phyloP scores from a whole-genome alignment of 2,797 vertebrate species.

The Odontamblyopus lacepedii region DNA sequence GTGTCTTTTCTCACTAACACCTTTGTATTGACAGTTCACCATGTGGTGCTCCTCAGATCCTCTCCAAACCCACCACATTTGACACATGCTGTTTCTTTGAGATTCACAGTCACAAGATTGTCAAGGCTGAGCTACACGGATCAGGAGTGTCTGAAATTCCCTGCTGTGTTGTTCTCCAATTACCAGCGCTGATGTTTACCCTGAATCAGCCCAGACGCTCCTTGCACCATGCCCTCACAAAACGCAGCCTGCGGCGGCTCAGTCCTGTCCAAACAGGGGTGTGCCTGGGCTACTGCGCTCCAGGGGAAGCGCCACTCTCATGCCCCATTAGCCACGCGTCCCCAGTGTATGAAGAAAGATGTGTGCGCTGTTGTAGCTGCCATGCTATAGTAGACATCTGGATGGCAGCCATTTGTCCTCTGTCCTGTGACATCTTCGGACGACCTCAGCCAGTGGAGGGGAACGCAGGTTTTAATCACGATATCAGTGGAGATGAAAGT shows the following conservation, averaged over 20 bases:
- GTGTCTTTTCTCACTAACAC: slow-evolving; percentile 5
- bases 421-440: slow-evolving; percentile 6
- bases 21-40: slow-evolving; percentile 12
- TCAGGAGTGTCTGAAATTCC: slow-evolving; percentile 62
- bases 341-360: slow-evolving; percentile 73
- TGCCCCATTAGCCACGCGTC: slow-evolving; percentile 70
- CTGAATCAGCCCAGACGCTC: slow-evolving; percentile 56
- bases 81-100: slow-evolving; percentile 23
- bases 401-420: slow-evolving; percentile 55
- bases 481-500: slow-evolving; percentile 15
- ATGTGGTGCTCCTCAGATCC: slow-evolving; percentile 20
- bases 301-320: slow-evolving; percentile 68
- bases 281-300: slow-evolving; percentile 62
- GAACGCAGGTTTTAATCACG: slow-evolving; percentile 48
- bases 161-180: slow-evolving; percentile 69
- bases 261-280: slow-evolving; percentile 59
- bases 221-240: slow-evolving; percentile 53
- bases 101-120: slow-evolving; percentile 42
- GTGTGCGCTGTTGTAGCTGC: slow-evolving; percentile 52
- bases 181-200: slow-evolving; percentile 67
- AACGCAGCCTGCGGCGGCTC: slow-evolving; percentile 52
- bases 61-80: slow-evolving; percentile 20
- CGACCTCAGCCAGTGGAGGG: slow-evolving; percentile 46
- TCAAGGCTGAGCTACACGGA: slow-evolving; percentile 33
- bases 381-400: slow-evolving; percentile 56